phyloP scores from a whole-genome alignment of 2,888 invertebrate genomes.

The Drosophila mulleri region DNA sequence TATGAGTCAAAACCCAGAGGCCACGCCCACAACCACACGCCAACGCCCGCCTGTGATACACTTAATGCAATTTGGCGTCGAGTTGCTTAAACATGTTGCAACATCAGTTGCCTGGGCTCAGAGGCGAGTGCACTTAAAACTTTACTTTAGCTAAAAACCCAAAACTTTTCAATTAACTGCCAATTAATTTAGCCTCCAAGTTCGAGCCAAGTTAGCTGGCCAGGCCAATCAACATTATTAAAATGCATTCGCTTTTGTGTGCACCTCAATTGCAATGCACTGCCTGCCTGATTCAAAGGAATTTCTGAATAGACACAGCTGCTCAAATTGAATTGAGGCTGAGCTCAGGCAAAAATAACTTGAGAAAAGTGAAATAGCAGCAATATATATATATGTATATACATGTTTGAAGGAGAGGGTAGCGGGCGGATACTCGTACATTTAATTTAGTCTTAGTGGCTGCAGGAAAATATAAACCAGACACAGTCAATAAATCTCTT shows the following conservation, averaged over 20 bases:
- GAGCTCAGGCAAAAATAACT: background rate
- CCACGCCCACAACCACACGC: too few species aligned
- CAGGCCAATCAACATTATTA: slow-evolving; percentile 45
- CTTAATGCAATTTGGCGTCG: slow-evolving; percentile 41
- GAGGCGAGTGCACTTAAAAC: slow-evolving; percentile 49
- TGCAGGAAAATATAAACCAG: background rate
- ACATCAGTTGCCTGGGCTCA: slow-evolving; percentile 4
- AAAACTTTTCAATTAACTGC: slow-evolving; percentile 75
- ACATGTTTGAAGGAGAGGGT: accelerated
- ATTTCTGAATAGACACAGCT: background rate
- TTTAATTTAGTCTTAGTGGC: background rate
- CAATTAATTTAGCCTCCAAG: slow-evolving; percentile 63
- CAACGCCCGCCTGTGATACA: background rate
- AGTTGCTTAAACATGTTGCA: slow-evolving; percentile 34
- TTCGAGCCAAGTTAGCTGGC: slow-evolving; percentile 4
- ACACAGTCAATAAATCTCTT: background rate
- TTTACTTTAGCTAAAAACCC: slow-evolving; percentile 41
- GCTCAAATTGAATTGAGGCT: background rate
- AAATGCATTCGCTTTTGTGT: slow-evolving; percentile 33
- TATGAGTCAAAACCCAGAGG: slow-evolving; percentile 11
- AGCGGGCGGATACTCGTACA: background rate
- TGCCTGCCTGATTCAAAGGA: slow-evolving; percentile 5
- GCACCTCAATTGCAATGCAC: slow-evolving; percentile 30
- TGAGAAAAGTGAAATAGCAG: background rate
- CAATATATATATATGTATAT: background rate